phyloP scores from a whole-genome alignment of 2,888 invertebrate species.

The Listrodromus nycthemerus region DNA sequence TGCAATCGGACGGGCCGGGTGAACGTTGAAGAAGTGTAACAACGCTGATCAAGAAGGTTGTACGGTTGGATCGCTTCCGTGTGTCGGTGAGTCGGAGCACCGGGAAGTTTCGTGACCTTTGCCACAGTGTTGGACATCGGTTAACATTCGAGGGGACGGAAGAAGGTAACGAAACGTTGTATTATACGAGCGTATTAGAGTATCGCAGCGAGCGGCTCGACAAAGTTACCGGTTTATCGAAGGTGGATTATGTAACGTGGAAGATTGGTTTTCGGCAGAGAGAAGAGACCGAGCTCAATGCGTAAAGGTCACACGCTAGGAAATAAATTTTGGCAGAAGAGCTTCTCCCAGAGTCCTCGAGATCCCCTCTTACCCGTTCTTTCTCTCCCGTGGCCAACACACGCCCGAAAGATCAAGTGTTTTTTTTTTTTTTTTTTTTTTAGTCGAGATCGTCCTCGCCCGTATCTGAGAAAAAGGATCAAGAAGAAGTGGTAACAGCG shows the following conservation, averaged over 20 bases:
- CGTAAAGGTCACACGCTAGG: slow-evolving; percentile 68
- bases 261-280: slow-evolving; percentile 41
- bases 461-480: not conserved
- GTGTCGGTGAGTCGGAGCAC: not conserved
- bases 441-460: not conserved
- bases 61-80: not conserved
- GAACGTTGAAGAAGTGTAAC: slow-evolving; percentile 44
- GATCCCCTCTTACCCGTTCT: slow-evolving; percentile 18
- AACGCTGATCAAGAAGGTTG: not conserved
- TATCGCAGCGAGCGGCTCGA: slow-evolving; percentile 8
- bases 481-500: slow-evolving; percentile 74
- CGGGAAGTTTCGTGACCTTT: slow-evolving; percentile 35
- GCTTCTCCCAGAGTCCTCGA: slow-evolving; percentile 35
- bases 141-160: not conserved
- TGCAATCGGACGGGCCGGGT: too few species aligned
- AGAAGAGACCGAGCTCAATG: slow-evolving; percentile 26
- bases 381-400: slow-evolving; percentile 22
- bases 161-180: not conserved
- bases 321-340: slow-evolving; percentile 65
- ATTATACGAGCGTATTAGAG: slow-evolving; percentile 19
- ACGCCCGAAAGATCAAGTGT: slow-evolving; percentile 12
- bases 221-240: not conserved
- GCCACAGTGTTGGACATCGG: not conserved
- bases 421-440: not conserved
- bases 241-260: slow-evolving; percentile 33